Evolutionary conservation across 2,888 invertebrate species (phyloP), one percentile per base, ranked within the genome.

Genomic region (Camptogramma bilineatum): DNA sequence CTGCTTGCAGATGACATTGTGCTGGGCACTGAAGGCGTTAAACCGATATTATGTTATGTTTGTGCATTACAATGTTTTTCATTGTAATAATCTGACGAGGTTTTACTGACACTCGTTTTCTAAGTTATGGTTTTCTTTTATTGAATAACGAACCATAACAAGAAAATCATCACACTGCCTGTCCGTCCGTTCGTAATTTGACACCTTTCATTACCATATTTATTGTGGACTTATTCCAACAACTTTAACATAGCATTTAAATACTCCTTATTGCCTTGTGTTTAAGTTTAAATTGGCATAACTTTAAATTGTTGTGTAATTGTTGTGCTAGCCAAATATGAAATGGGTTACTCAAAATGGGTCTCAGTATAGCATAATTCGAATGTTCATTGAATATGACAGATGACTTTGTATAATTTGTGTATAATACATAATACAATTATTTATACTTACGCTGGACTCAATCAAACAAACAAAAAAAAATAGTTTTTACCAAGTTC

Each of bases 121-220:
- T 21, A 21, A 21, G 2, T 4, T 21, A 21, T 39, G 39, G 39
- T 39, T 42, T 42, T 42, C 8, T 42, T 34, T 17, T 51, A 18
- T 18, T 16, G n/a, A 10, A 5, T 28, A 46, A 4, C 19, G 57
- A 57, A 64, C 58, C 51, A 80, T 83, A 84, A 83, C 83, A 83
- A 83, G 62, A 88, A 88, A 88, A 88, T 87, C 89, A 88, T 86
- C 83, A 73, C 85, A 79, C 88, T 70, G 84, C 81, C 82, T 75
- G 82, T 81, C 84, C 77, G 85, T 84, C 85, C 81, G 69, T 84
- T 84, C 82, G 87, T 90, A 90, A 90, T 91, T 90, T 91, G 90
- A 91, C 90, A 91, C 90, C 89, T 90, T 89, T 88, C 90, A 91
- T 91, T 91, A 91, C 90, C 91, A 91, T 91, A 90, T 90, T 90